Evolutionary conservation across 2,797 vertebrate genomes (phyloP).

Genomic region (Microtus agrestis): DNA sequence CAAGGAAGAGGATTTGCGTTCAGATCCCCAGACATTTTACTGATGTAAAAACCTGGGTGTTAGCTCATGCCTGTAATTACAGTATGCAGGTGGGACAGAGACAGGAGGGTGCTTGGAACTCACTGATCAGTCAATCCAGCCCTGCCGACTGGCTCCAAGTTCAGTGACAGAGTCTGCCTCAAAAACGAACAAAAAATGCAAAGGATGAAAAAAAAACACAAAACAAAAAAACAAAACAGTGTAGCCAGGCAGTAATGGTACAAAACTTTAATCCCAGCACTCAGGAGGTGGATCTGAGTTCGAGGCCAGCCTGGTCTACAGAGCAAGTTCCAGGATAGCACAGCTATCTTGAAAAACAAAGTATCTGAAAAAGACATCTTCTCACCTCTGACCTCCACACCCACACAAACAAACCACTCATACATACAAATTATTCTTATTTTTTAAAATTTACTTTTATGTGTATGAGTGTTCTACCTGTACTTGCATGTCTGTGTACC

Average conservation of each 20-base stretch:
- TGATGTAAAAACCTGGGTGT: background rate
- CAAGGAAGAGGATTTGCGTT: background rate
- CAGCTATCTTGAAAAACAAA: background rate
- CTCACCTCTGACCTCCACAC: background rate
- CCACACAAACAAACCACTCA: background rate
- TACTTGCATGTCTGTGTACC: background rate
- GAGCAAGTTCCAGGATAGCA: background rate
- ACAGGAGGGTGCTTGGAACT: background rate
- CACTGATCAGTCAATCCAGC: background rate
- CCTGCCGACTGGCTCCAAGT: background rate
- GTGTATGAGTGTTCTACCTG: background rate
- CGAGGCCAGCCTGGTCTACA: background rate
- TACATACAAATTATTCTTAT: background rate
- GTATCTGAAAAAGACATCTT: background rate
- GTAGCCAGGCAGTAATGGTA: background rate
- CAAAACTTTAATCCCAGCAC: background rate
- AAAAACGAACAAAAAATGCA: background rate
- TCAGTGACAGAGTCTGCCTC: background rate
- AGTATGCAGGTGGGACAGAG: background rate
- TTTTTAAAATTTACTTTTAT: background rate
- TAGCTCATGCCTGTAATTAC: too few species aligned
- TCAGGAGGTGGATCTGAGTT: background rate
- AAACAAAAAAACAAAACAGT: background rate
- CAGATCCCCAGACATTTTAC: background rate
- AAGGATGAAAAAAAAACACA: too few species aligned